These are phyloP conservation scores for Styela plicata DNA, from an alignment of 23 tunicate genomes.

Conservation along the genomic window DNA sequence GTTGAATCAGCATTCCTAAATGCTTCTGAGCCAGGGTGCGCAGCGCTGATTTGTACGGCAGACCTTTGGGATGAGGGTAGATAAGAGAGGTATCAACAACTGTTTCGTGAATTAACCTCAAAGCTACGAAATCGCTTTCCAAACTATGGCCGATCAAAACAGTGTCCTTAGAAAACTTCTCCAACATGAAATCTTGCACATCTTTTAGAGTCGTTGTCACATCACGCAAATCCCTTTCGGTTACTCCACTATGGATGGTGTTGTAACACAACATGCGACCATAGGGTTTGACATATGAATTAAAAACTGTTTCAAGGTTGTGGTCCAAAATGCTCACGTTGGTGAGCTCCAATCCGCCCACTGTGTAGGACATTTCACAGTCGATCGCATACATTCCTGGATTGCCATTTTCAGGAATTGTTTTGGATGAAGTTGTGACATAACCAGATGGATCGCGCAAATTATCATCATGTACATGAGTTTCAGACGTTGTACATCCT, in stretches of 20 bases:
- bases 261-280: constrained; percentile 73
- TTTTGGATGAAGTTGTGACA: constrained; percentile 42
- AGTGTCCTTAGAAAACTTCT: background rate
- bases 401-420: constrained; percentile 25
- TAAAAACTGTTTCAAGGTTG: constrained; percentile 41
- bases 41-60: constrained; percentile 78
- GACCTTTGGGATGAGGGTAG: constrained; percentile 84
- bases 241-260: constrained; percentile 37
- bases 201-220: constrained; percentile 4
- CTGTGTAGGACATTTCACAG: constrained; percentile 84
- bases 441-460: constrained; percentile 38
- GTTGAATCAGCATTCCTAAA: constrained; percentile 64
- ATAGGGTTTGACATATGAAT: constrained; percentile 50
- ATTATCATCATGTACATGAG: constrained; percentile 77
- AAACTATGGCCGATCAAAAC: constrained; percentile 23
- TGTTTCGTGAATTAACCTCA: constrained; percentile 51
- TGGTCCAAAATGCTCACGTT: constrained; percentile 68
- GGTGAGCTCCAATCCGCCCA: constrained; percentile 69
- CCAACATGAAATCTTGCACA: constrained; percentile 8
- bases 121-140: constrained; percentile 11
- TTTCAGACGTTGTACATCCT: constrained; percentile 59
- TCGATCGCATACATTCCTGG: constrained; percentile 70
- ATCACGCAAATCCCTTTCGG: background rate
- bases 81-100: constrained; percentile 69
- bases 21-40: constrained; percentile 55